phyloP scores from a whole-genome alignment of 2,797 vertebrate species.

The Pseudochirops cupreus region DNA sequence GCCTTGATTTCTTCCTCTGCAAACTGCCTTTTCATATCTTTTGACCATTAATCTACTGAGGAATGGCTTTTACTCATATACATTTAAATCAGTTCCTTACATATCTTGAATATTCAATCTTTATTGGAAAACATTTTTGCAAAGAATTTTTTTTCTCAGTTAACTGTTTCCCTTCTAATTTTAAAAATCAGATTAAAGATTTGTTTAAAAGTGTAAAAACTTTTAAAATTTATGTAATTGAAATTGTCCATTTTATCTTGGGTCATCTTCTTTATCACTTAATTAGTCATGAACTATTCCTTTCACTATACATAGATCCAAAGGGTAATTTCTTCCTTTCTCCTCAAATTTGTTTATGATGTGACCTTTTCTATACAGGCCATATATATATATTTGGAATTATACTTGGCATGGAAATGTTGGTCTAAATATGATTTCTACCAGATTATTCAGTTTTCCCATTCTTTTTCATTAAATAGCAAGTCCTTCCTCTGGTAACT shows the following conservation, averaged over 20 bases:
- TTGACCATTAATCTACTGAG: no score
- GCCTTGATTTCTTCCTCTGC: neutral
- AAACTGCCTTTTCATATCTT: neutral
- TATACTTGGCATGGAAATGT: neutral
- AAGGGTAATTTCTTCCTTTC: neutral
- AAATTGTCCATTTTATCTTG: neutral
- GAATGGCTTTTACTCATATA: neutral
- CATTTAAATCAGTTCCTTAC: neutral
- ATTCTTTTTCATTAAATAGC: neutral
- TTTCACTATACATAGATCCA: neutral
- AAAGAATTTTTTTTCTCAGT: neutral
- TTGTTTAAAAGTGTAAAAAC: neutral
- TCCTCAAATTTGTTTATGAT: neutral
- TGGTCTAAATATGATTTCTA: neutral
- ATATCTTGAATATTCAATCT: neutral
- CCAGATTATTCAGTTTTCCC: neutral
- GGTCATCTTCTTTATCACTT: neutral
- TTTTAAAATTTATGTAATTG: neutral
- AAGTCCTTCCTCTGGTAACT: neutral
- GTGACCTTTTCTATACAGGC: neutral
- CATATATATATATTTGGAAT: neutral
- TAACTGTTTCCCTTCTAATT: neutral
- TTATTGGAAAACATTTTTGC: neutral
- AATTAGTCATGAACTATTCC: neutral
- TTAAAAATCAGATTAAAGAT: neutral